Evolutionary conservation across 2,113 vertebrate genomes (phyloP).

Genomic region (Trogon melanurus): DNA sequence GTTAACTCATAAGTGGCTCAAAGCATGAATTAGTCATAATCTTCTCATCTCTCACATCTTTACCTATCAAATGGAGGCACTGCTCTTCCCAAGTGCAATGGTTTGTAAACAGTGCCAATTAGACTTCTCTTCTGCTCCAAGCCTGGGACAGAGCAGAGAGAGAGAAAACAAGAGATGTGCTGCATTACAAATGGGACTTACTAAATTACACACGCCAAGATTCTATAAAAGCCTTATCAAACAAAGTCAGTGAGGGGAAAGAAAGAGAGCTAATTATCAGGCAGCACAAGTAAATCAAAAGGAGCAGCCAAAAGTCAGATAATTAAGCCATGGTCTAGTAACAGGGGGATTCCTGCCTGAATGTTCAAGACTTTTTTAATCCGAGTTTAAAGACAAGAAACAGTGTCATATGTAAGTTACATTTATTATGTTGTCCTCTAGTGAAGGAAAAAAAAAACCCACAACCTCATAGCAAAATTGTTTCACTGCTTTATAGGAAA

Average conservation of each 20-base stretch:
- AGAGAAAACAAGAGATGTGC: not conserved
- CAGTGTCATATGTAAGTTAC: not conserved
- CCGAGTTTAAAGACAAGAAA: not conserved
- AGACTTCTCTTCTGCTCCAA: slow-evolving; percentile 7
- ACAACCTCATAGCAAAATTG: not conserved
- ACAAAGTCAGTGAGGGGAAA: slow-evolving; percentile 37
- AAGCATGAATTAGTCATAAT: slow-evolving; percentile 40
- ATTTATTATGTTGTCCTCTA: not conserved
- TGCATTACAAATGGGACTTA: slow-evolving; percentile 36
- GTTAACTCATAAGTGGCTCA: not conserved
- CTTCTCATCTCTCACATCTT: slow-evolving; percentile 39
- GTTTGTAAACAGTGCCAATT: slow-evolving; percentile 56
- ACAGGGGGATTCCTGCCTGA: not conserved
- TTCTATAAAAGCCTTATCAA: slow-evolving; percentile 61
- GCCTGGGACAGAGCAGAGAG: not conserved
- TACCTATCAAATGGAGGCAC: slow-evolving; percentile 27
- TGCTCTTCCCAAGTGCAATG: slow-evolving; percentile 28
- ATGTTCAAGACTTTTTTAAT: not conserved
- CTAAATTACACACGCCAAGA: slow-evolving; percentile 12
- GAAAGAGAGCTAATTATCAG: slow-evolving; percentile 57
- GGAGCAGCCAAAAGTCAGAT: slow-evolving; percentile 16
- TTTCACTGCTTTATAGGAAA: not conserved
- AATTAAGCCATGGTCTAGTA: not conserved
- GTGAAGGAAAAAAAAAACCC: not conserved
- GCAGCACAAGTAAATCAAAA: slow-evolving; percentile 36